Evolutionary conservation across 2,888 invertebrate genomes (phyloP), one percentile per base, ranked within the genome.

Genomic region (Masnerella sp.): DNA sequence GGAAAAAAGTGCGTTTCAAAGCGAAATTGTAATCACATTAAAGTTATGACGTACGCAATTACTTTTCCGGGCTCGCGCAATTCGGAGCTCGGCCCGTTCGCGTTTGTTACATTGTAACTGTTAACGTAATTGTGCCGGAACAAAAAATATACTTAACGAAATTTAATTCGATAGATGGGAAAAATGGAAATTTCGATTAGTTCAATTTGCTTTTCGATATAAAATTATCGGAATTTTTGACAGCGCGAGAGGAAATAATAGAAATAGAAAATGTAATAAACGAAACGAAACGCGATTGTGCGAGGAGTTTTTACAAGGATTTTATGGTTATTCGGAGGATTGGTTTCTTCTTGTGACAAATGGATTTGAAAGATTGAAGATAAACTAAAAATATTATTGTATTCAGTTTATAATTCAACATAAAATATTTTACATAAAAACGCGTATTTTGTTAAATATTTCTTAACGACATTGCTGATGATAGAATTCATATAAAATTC

Each of bases 61-160:
- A 58, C 36, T 58, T 58, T 58, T 58, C 3, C 12, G 12, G 1
- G 15, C 8, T n/a, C n/a, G n/a, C 25, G 14, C 11, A 38, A 28
- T n/a, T n/a, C 45, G 14, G 9, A 22, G 12, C 8, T 5, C 11
- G 15, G 15, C 15, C 9, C 45, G 28, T 11, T 34, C 12, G 30
- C 12, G 30, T 47, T 61, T 61, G 38, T 40, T 49, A 11, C 12
- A 36, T 45, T 45, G 22, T 36, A 43, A 45, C 45, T 14, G 45
- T 36, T 59, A 45, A 59, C 36, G 32, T 45, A 45, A 59, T 59
- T 59, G 12, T 17, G 8, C 2, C n/a, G 20, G 20, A 30, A 40
- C 28, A 61, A 61, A 49, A 47, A 61, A 59, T 49, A 20, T 40
- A 49, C 22, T 61, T 61, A 61, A 49, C 36, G 49, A 40, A 61